Percentiles rank a stretch among this genome's conserved stretches.
Conservation (phyloP, 2,113 vertebrate species). For the Porphyrio hochstetteri region DNA sequence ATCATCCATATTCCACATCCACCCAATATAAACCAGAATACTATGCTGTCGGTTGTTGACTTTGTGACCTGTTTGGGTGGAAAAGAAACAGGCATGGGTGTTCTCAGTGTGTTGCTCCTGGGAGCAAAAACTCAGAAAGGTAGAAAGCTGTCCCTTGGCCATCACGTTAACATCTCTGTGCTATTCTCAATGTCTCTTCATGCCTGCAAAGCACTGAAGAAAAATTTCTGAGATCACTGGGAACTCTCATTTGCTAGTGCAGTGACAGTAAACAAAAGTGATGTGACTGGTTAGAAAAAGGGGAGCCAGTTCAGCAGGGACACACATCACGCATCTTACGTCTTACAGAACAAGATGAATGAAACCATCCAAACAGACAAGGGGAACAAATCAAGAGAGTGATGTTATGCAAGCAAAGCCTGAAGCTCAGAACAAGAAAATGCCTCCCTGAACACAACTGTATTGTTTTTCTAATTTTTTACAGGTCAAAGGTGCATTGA, state of each 20-base stretch:
- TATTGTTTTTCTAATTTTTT: background rate
- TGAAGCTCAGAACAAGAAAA: background rate
- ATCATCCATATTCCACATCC: background rate
- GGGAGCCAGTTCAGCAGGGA: background rate
- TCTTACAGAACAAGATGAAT: background rate
- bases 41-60: background rate
- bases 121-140: background rate
- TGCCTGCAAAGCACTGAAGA: background rate
- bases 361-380: background rate
- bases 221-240: background rate
- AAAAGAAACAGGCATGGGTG: accelerated
- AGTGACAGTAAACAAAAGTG: conserved; percentile 11
- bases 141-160: background rate
- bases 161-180: background rate
- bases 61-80: background rate
- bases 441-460: background rate
- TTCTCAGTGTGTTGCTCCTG: background rate
- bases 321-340: background rate
- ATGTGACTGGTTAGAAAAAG: background rate
- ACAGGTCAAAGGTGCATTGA: background rate
- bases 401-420: background rate
- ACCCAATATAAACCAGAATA: background rate
- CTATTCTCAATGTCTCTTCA: background rate
- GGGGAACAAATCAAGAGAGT: background rate
- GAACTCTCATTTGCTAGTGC: background rate